Base-by-base conservation (phyloP, 2,888 invertebrate species). In the Lapara coniferarum region DNA sequence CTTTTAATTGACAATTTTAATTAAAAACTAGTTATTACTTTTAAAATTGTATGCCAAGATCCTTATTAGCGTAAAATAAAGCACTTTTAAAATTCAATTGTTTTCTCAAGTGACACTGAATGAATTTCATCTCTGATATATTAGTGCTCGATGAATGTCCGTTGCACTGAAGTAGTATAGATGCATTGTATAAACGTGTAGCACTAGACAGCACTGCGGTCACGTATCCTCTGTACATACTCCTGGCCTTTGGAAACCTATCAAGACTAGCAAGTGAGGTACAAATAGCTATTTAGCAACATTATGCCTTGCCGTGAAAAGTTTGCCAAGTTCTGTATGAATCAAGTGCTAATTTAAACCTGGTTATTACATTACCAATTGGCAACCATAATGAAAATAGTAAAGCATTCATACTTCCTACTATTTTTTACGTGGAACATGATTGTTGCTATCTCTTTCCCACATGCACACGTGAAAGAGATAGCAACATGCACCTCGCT, bases 161-260 rank as follows among this genome's bases (percentile, higher is more conserved):
- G 80, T 53, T 63, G 63, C 68, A 70, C 73, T 70, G 72, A 75
- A 75, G 75, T 73, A 71, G 74, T 75, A 25, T 72, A 70, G 72
- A 73, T 71, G 83, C 83, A 83, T 81, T 86, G 83, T 84, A 82
- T 14, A 75, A 25, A 79, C 77, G 77, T 75, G 73, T 72, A 73
- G 71, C 79, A 78, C 76, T 76, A 44, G 67, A 53, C 12, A 58
- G 66, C 14, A 63, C 13, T 37, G 53, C 53, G 52, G 44, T 46
- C 1, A 14, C 37, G 44, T 10, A 59, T 59, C 46, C 63, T 46
- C 53, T 69, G 68, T 69, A 69, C 4, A 69, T 69, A 69, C 16
- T 63, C 12, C 44, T 30, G 16, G 63, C 25, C 37, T 58, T 58
- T 58, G 58, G 51, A 59, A 51, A 51, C 14, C 37, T 14, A 37